Evolutionary conservation across 2,113 vertebrate species (phyloP).

Genomic region (Odontesthes bonariensis): DNA sequence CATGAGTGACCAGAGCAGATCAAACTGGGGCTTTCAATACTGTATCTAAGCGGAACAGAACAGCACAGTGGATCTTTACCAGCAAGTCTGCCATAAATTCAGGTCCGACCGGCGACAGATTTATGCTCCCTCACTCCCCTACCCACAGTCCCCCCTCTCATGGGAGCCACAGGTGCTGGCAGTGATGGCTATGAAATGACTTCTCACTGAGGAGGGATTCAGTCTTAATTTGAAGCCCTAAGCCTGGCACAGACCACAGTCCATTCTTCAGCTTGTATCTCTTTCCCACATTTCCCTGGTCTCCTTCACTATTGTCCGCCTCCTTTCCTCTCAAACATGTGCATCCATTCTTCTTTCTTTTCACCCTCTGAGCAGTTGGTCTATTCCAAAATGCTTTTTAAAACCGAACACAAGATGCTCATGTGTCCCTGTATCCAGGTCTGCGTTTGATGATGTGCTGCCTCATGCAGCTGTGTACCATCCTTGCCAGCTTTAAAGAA

Average conservation of each 20-base stretch:
- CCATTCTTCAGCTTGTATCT: slow-evolving; percentile 5
- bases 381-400: neutral
- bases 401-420: neutral
- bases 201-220: slow-evolving; percentile 46
- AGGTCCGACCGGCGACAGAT: slow-evolving; percentile 52
- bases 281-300: slow-evolving; percentile 12
- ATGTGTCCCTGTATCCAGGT: neutral
- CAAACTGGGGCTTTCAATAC: slow-evolving; percentile 23
- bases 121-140: slow-evolving; percentile 14
- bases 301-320: slow-evolving; percentile 11
- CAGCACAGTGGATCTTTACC: slow-evolving; percentile 42
- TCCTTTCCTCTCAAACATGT: slow-evolving; percentile 8
- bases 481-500: neutral
- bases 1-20: slow-evolving; percentile 25
- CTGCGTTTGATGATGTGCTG: slow-evolving; percentile 9
- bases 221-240: slow-evolving; percentile 46
- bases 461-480: neutral
- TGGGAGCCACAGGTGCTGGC: slow-evolving; percentile 70
- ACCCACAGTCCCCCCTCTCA: slow-evolving; percentile 20
- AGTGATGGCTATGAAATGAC: slow-evolving; percentile 57
- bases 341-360: neutral
- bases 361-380: neutral
- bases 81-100: slow-evolving; percentile 44
- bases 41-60: slow-evolving; percentile 21
- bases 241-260: slow-evolving; percentile 26